Base-by-base conservation (phyloP, 1,140 invertebrate species). In the Bombus huntii region DNA sequence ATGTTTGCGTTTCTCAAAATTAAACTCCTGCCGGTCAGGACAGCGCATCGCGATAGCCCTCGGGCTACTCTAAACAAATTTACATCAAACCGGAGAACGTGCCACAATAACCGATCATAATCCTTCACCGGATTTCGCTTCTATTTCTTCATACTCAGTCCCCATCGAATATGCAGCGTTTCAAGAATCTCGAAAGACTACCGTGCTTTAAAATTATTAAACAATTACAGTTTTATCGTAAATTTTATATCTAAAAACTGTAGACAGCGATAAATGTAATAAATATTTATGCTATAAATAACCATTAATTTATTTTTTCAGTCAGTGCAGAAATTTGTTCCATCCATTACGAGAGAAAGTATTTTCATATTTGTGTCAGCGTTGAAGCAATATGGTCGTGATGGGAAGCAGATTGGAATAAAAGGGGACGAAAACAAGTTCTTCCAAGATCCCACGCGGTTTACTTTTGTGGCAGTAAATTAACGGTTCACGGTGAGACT, bases 1-100 rank as follows among this genome's bases (percentile, higher is more conserved):
- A 92, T 92, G 91, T 92, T 92, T 92, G 91, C 88, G 81, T 92
- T 92, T 92, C 91, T 92, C 91, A 91, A 92, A 92, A 92, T 92
- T 92, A 92, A 92, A 92, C 88, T 90, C 78, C 85, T 84, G 47
- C 74, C 34, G 75, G 80, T 68, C 82, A 77, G 82, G 76, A 72
- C 78, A 87, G 85, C 85, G 83, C 84, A 85, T 83, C 80, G 79
- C 74, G 86, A 80, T 65, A 81, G 79, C 86, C 88, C 87, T 85
- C 87, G 15, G 91, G 86, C 83, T 87, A 92, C 83, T 91, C 82
- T 83, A 89, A 92, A 92, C 89, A 91, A 92, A 90, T 91, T 90
- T 91, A 84, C 79, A 80, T 91, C 68, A 74, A 88, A 87, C 89
- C 71, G 88, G 86, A 85, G 84, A 71, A 62, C 65, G 57, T 77